phyloP scores from a whole-genome alignment of 2,113 vertebrate genomes.

The Prunella fulvescens region DNA sequence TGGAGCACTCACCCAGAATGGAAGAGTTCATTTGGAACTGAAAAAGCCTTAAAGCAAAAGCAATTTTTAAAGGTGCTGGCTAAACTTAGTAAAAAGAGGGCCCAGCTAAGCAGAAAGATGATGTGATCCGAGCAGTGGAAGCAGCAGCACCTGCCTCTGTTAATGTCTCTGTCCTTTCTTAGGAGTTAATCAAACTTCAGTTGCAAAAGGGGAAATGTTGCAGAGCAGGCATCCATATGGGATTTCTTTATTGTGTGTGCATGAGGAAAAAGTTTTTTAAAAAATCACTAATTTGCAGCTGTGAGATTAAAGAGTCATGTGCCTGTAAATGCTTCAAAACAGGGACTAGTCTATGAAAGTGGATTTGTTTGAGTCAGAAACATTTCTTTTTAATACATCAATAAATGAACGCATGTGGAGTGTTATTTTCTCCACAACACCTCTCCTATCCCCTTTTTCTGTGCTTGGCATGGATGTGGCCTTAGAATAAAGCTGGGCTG shows the following conservation, averaged over 20 bases:
- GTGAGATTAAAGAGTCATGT: background rate
- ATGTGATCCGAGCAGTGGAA: background rate
- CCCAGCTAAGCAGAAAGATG: background rate
- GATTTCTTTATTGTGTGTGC: background rate
- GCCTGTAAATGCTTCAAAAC: background rate
- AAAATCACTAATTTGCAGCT: background rate
- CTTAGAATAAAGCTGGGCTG: background rate
- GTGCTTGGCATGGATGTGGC: background rate
- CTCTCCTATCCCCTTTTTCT: background rate
- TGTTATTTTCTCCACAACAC: background rate
- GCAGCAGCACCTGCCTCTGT: background rate
- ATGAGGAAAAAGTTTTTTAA: background rate
- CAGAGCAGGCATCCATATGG: background rate
- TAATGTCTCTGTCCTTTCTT: background rate
- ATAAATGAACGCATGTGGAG: background rate
- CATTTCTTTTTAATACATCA: background rate
- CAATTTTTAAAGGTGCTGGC: background rate
- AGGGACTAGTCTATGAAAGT: background rate
- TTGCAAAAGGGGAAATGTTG: background rate
- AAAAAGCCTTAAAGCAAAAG: background rate
- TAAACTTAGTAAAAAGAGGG: background rate
- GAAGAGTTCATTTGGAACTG: background rate
- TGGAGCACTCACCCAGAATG: background rate
- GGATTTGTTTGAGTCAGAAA: background rate
- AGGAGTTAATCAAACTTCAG: background rate